Conservation (phyloP, 2,797 vertebrate species). For the Gambusia yucatana region DNA sequence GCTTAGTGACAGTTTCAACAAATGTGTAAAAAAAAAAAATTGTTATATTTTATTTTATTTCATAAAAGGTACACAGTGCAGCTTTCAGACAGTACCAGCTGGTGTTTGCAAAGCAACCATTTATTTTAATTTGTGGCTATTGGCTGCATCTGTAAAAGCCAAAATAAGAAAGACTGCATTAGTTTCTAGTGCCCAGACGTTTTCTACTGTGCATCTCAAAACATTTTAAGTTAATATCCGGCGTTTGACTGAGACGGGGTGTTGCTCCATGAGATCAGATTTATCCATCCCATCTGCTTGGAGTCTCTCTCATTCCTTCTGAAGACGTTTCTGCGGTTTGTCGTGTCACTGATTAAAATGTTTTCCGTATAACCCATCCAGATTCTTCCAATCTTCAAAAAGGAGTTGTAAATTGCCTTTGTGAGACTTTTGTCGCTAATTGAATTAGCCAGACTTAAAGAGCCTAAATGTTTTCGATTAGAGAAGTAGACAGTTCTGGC, state of each 20-base stretch:
- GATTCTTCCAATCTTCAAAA: neutral
- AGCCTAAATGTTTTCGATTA: neutral
- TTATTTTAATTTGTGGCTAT: neutral
- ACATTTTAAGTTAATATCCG: neutral
- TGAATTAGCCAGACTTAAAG: neutral
- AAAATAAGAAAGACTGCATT: neutral
- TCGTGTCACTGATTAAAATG: neutral
- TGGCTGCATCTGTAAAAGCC: neutral
- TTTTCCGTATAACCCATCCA: neutral
- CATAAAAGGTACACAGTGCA: too few species aligned
- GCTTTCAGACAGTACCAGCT: neutral
- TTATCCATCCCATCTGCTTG: neutral
- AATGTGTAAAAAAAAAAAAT: too few species aligned
- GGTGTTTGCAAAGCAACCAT: neutral
- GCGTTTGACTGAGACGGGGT: neutral
- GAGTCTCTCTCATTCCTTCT: neutral
- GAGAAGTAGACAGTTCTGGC: neutral
- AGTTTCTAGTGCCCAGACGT: neutral
- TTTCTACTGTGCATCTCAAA: neutral
- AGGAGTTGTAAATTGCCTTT: neutral
- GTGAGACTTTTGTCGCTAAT: neutral
- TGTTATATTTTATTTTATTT: too few species aligned
- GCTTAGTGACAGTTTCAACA: too few species aligned
- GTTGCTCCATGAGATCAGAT: neutral
- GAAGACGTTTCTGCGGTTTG: neutral